Evolutionary conservation across 2,888 invertebrate species (phyloP), one percentile per base, ranked within the genome.

Genomic region (Tenthredo notha): DNA sequence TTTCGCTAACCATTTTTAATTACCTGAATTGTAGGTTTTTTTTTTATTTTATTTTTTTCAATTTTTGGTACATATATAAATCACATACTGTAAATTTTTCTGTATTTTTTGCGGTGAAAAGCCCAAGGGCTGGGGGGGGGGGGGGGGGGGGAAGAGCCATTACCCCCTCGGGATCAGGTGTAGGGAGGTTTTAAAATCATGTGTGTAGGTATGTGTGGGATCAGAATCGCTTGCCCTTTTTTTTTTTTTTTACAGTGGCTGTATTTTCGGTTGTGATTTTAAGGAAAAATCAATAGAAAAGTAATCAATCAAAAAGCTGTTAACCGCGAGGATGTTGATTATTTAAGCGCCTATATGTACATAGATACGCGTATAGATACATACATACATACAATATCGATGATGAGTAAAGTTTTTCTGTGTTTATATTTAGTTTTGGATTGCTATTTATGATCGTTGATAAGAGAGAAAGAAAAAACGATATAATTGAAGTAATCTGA

Each of bases 261-360:
- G 67, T 25, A 7, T 61, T 61, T 61, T 15, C 47, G 77, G 18
- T 50, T 54, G 47, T 77, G 47, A 33, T 54, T 50, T 54, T 77
- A 77, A 77, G 54, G 29, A 47, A 75, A 75, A 75, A 47, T 47
- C 75, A 43, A 54, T 29, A 33, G 33, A 33, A 77, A 50, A 77
- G 50, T 54, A 77, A 77, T 77, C 54, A 77, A 77, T 33, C 29
- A 77, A 50, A 77, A 54, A 25, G 29, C 54, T 77, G 29, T 54
- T 77, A 33, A 54, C 47, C 33, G 33, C 40, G 40, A 74, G 43
- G 74, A 43, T 74, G 40, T 74, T 74, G 74, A 74, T 74, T 40
- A 74, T 74, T 74, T 25, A 43, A 74, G 15, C 21, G 43, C 43
- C 74, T 74, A n/a, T 74, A n/a, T 74, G 40, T 21, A 33, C 4